phyloP scores from a whole-genome alignment of 2,888 invertebrate species.

The Nineta flava region DNA sequence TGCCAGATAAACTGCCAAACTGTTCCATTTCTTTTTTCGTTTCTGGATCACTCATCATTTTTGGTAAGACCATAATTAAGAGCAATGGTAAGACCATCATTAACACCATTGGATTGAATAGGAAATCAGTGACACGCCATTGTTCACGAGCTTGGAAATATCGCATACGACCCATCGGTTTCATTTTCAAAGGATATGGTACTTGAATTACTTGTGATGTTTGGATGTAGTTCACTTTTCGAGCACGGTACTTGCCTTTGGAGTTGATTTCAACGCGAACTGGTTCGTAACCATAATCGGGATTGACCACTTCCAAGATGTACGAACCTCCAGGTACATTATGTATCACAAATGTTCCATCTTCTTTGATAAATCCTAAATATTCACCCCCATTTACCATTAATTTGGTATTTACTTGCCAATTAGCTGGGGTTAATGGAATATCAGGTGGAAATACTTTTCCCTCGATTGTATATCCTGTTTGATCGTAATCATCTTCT shows the following conservation, averaged over 20 bases:
- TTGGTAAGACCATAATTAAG: slow-evolving; percentile 82
- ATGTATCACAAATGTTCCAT: slow-evolving; percentile 79
- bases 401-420: slow-evolving; percentile 62
- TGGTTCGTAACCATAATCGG: slow-evolving; percentile 85
- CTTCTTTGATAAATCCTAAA: slow-evolving; percentile 75
- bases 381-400: slow-evolving; percentile 82
- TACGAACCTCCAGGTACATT: slow-evolving; percentile 87
- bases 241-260: slow-evolving; percentile 89
- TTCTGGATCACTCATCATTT: slow-evolving; percentile 96
- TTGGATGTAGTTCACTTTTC: slow-evolving; percentile 88
- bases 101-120: slow-evolving; percentile 94
- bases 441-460: slow-evolving; percentile 60
- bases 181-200: slow-evolving; percentile 83
- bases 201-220: slow-evolving; percentile 80
- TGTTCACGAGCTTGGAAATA: slow-evolving; percentile 92
- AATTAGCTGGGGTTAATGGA: slow-evolving; percentile 36
- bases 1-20: slow-evolving; percentile 54
- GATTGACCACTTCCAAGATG: slow-evolving; percentile 80
- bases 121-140: slow-evolving; percentile 90
- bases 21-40: slow-evolving; percentile 93
- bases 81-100: slow-evolving; percentile 93
- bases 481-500: slow-evolving; percentile 29
- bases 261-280: slow-evolving; percentile 93
- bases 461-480: slow-evolving; percentile 61
- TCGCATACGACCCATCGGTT: slow-evolving; percentile 60